A percentile compares a stretch with the other conserved stretches of the same genome.
Evolutionary conservation across 2,797 vertebrate genomes (phyloP).

Genomic region (Mus spretus): DNA sequence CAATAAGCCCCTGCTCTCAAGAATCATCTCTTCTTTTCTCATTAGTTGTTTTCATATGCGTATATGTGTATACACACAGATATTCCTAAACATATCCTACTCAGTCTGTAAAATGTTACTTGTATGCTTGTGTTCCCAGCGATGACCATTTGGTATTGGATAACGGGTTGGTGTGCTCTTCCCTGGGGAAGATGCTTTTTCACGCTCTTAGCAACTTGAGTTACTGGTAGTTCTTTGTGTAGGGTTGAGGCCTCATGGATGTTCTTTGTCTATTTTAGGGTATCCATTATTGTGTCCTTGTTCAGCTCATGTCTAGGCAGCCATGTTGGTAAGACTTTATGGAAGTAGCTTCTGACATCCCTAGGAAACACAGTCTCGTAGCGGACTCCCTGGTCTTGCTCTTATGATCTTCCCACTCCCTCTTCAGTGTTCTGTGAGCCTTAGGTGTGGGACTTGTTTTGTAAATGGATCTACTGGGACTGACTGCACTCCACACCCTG

Average conservation of each 20-base stretch:
- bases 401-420: not conserved
- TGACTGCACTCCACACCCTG: not conserved
- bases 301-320: not conserved
- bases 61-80: not conserved
- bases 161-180: not conserved
- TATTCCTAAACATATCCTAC: not conserved
- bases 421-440: not conserved
- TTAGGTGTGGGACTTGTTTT: not conserved
- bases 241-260: not conserved
- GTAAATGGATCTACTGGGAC: not conserved
- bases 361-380: not conserved
- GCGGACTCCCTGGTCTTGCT: not conserved
- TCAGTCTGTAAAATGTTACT: not conserved
- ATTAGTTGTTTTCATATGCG: not conserved
- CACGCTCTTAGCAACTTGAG: not conserved
- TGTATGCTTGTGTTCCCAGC: not conserved
- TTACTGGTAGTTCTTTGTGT: not conserved
- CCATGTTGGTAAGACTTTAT: not conserved
- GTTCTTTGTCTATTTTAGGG: not conserved
- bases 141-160: too few relatives aligned
- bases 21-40: not conserved
- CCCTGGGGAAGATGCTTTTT: not conserved
- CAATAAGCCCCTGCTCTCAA: not conserved
- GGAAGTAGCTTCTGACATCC: not conserved
- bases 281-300: not conserved